phyloP scores from a whole-genome alignment of 2,113 vertebrate species.

The Semnopithecus entellus region DNA sequence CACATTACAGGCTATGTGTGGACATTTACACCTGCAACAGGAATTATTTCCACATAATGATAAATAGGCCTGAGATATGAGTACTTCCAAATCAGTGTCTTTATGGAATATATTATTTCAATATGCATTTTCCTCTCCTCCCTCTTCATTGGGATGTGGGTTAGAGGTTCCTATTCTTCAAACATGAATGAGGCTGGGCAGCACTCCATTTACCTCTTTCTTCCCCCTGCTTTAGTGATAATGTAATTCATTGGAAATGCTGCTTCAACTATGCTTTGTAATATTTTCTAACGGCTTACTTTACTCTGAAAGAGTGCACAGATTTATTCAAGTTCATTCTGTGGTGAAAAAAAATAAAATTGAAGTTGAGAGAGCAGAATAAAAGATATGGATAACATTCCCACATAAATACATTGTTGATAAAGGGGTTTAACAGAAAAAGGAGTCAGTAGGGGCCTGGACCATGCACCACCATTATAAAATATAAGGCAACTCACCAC shows the following conservation, averaged over 20 bases:
- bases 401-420: conserved; percentile 66
- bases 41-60: conserved; percentile 51
- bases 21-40: not conserved
- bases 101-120: conserved; percentile 52
- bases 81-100: conserved; percentile 62
- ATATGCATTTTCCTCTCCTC: conserved; percentile 44
- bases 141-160: conserved; percentile 10
- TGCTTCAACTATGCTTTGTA: not conserved
- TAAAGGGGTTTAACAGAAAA: conserved; percentile 74
- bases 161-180: conserved; percentile 65
- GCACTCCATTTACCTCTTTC: conserved; percentile 34
- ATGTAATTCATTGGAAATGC: conserved; percentile 49
- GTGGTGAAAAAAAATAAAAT: not conserved
- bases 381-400: conserved; percentile 20
- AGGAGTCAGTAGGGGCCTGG: not conserved
- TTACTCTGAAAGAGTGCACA: not conserved
- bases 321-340: conserved; percentile 54
- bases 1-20: not conserved
- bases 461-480: not conserved
- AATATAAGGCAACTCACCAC: not conserved
- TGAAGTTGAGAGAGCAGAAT: conserved; percentile 28
- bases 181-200: not conserved
- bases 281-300: conserved; percentile 43
- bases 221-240: conserved; percentile 36
- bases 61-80: conserved; percentile 16